Evolutionary conservation across 2,113 vertebrate species (phyloP).

Genomic region (Dipodomys stephensi): DNA sequence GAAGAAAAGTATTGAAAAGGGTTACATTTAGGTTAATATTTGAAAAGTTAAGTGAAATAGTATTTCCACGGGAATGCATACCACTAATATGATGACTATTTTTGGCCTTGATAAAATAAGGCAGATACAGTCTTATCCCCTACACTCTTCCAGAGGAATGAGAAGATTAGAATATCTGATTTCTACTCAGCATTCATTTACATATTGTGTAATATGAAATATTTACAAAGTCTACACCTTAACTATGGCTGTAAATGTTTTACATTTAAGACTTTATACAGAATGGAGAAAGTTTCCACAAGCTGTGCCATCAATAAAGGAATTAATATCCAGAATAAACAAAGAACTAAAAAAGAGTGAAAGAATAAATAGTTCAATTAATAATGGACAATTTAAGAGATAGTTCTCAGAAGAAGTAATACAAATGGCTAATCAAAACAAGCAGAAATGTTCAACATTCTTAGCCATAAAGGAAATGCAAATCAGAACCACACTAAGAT

Average conservation of each 20-base stretch:
- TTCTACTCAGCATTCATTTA: constrained; percentile 25
- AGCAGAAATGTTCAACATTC: no score
- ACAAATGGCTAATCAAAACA: no score
- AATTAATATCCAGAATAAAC: no score
- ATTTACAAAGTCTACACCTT: constrained; percentile 23
- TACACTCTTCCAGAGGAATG: neutral
- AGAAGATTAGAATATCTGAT: constrained; percentile 16
- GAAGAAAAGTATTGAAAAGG: neutral
- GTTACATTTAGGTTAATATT: constrained; percentile 20
- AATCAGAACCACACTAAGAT: no score
- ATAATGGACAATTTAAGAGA: no score
- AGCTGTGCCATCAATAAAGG: no score
- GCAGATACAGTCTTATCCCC: neutral
- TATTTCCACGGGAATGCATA: neutral
- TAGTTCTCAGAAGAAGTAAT: no score
- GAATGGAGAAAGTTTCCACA: no score
- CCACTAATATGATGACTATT: neutral
- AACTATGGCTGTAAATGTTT: constrained; percentile 16
- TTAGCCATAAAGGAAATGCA: no score
- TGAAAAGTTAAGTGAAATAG: constrained; percentile 12
- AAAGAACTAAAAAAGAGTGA: no score
- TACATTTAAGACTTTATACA: neutral
- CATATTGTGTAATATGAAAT: constrained; percentile 39
- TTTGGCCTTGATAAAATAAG: neutral
- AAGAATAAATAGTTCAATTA: no score